Evolutionary conservation across 23 tunicate species (phyloP), one percentile per base, ranked within the genome.

Genomic region (Diplosoma virens): DNA sequence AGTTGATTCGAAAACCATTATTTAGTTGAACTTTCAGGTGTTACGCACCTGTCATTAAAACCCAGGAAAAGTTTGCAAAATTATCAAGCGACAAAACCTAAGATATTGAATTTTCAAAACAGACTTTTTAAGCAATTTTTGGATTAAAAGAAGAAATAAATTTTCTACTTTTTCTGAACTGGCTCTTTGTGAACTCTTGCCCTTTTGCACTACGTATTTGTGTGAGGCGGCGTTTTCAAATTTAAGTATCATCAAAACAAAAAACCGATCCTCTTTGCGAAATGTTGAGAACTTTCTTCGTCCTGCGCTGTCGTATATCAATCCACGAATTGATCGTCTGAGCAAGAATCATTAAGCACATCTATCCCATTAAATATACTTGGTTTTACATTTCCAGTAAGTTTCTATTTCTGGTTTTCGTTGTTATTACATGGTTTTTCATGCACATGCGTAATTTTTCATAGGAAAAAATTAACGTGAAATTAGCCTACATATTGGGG

Each of bases 221-320:
- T n/a, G n/a, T n/a, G n/a, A n/a, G n/a, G n/a, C n/a, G n/a, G n/a
- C n/a, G n/a, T n/a, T n/a, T n/a, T n/a, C n/a, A n/a, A n/a, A n/a
- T n/a, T n/a, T n/a, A n/a, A n/a, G n/a, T n/a, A n/a, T n/a, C n/a
- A n/a, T n/a, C n/a, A n/a, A n/a, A n/a, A n/a, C n/a, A n/a, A n/a
- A n/a, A n/a, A n/a, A 60, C 68, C 30, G 30, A 26, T 26, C 32
- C 68, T 60, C 68, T 60, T 60, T 60, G 30, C 28, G 27, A 60
- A 60, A 1, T 60, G 68, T 60, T 60, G 68, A 11, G 32, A 32
- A 60, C 27, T 28, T 60, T 60, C 68, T 60, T 60, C 68, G 68
- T 26, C 68, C 68, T 60, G 68, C 32, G 28, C 27, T 60, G 68
- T 60, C 59, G n/a, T n/a, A n/a, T n/a, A n/a, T n/a, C n/a, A n/a